These are phyloP conservation scores for Trisateles emortualis DNA, from an alignment of 2,888 invertebrate genomes.

Conservation along the genomic window DNA sequence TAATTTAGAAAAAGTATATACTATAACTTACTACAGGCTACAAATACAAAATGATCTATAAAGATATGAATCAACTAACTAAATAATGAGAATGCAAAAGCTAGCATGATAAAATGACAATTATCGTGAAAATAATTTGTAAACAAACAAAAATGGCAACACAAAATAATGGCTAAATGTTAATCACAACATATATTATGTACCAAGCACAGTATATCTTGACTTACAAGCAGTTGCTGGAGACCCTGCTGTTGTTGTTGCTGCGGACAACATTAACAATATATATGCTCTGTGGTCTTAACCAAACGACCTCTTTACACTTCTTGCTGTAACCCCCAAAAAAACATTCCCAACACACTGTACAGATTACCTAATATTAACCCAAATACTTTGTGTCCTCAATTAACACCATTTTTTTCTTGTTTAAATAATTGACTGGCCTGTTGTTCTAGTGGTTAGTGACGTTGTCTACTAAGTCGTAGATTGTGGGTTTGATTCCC, in stretches of 20 bases:
- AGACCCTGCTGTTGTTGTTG: slow-evolving; percentile 97
- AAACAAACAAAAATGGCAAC: slow-evolving; percentile 47
- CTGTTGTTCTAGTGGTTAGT: too few species aligned
- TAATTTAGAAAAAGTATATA: too few species aligned
- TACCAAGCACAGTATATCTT: slow-evolving; percentile 70
- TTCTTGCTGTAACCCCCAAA: neutral
- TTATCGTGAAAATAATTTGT: slow-evolving; percentile 33
- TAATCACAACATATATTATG: slow-evolving; percentile 78
- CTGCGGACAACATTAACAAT: slow-evolving; percentile 85
- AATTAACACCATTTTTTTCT: too few species aligned
- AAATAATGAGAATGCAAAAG: slow-evolving; percentile 51
- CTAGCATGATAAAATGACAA: slow-evolving; percentile 34
- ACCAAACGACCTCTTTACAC: neutral
- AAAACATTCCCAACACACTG: neutral
- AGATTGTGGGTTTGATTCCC: too few species aligned
- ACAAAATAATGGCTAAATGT: slow-evolving; percentile 60
- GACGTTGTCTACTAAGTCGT: too few species aligned
- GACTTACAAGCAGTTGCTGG: slow-evolving; percentile 97
- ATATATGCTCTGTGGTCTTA: slow-evolving; percentile 40
- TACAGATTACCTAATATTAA: neutral
- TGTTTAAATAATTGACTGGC: too few species aligned
- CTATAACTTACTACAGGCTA: neutral
- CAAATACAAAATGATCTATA: slow-evolving; percentile 2
- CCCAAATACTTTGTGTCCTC: too few species aligned
- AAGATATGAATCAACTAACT: slow-evolving; percentile 3